Base-by-base conservation (phyloP, 2,797 vertebrate species). In the Enteromius anoplus region DNA sequence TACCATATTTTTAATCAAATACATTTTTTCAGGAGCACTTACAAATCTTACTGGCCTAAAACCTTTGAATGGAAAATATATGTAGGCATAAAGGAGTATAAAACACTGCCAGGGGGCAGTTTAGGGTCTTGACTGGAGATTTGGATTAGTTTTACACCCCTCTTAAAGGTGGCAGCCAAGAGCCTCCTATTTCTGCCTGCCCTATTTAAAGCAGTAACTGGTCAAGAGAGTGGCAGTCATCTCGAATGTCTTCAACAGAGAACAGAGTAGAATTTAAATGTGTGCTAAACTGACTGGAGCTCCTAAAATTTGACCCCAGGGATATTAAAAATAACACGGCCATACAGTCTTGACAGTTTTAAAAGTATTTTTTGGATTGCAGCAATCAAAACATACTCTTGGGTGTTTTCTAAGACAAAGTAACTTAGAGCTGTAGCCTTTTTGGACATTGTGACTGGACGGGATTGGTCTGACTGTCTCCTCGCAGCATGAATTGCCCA, bases 151-250 rank as follows among this genome's bases (percentile, higher is more conserved):
- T 90, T 90, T 89, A 87, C 88, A 76, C 73, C 68, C 62, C 29
- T 84, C 65, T 76, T 47, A 60, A 83, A 85, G 85, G 76, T 78
- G 70, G 73, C 75, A 87, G 81, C 82, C 71, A 82, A 85, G 85
- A 84, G 80, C 78, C 70, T 73, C 76, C 85, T 91, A 90, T 90
- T 90, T 90, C 80, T 78, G 88, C 84, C 21, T 47, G 70, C 69
- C 78, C 89, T 90, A 91, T 90, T 91, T 90, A 86, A 86, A 88
- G 89, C 72, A 77, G 77, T 42, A 47, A 64, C 80, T 70, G 90
- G 92, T 91, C 90, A 87, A 91, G 64, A 78, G 84, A 53, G 29
- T 83, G 85, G 26, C 83, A 90, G 89, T 88, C 88, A 92, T 73
- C 91, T 87, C 88, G 90, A 81, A 87, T 90, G 87, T 90, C 88